Percentiles rank a stretch among this genome's conserved stretches.
phyloP scores from a whole-genome alignment of 2,888 invertebrate genomes.

The Leucophenga montana region DNA sequence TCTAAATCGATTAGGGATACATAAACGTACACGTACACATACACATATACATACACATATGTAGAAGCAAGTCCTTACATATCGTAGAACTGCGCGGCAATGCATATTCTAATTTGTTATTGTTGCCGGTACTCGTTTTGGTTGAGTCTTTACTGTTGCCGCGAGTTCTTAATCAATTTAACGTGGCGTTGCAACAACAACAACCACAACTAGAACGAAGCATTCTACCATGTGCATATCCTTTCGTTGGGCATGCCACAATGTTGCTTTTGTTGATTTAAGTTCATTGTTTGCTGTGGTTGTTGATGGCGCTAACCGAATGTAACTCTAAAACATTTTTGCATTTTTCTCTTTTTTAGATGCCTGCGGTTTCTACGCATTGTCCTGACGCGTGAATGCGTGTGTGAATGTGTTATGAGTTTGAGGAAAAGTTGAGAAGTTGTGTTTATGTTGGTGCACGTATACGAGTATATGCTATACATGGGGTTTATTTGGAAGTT shows the following conservation, averaged over 20 bases:
- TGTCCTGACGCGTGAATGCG: constrained; percentile 25
- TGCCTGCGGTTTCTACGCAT: background rate
- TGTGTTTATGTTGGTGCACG: constrained; percentile 34
- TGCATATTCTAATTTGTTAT: constrained; percentile 4
- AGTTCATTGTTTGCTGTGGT: constrained; percentile 12
- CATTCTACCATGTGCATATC: too few species aligned
- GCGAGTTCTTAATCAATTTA: too few species aligned
- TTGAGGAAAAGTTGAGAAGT: too few species aligned
- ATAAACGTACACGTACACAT: background rate
- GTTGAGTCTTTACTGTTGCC: too few species aligned
- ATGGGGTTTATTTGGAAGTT: background rate
- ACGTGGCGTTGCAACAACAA: too few species aligned
- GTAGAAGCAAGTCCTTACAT: too few species aligned
- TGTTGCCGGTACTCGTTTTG: background rate
- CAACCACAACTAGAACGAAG: too few species aligned
- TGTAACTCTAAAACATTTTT: background rate
- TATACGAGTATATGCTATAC: constrained; percentile 36
- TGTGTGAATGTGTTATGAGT: constrained; percentile 7
- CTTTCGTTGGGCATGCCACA: too few species aligned
- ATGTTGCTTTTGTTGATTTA: constrained; percentile 14
- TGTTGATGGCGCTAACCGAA: background rate
- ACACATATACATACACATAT: background rate
- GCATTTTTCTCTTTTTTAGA: constrained; percentile 3
- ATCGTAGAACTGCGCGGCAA: too few species aligned
- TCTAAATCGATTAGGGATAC: constrained; percentile 38